Conservation (phyloP, 1,140 invertebrate genomes). For the Nasonia longicornis region DNA sequence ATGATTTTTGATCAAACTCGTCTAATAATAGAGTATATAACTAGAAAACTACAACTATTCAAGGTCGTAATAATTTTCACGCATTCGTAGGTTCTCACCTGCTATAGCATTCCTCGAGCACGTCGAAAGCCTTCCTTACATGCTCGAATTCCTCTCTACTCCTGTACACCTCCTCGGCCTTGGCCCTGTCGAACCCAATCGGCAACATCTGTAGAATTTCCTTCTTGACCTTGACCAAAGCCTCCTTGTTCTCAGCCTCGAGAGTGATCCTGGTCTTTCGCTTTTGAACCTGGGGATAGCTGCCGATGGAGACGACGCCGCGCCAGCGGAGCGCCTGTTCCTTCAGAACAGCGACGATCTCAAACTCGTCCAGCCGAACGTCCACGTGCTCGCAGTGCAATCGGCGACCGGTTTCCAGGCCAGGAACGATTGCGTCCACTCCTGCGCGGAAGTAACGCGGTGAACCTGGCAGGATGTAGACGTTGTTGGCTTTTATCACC, state of each 20-base stretch:
- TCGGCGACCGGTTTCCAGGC: conserved; percentile 41
- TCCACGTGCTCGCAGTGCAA: conserved; percentile 54
- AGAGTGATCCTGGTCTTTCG: conserved; percentile 67
- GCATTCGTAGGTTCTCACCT: conserved; percentile 51
- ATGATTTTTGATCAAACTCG: too few species aligned
- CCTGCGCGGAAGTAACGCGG: conserved; percentile 72
- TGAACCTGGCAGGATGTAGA: conserved; percentile 80
- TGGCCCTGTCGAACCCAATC: conserved; percentile 46
- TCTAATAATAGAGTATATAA: too few species aligned
- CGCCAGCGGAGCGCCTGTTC: conserved; percentile 70
- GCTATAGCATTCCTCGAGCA: conserved; percentile 60
- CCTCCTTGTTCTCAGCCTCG: conserved; percentile 59
- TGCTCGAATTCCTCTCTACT: conserved; percentile 46
- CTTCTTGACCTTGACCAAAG: conserved; percentile 57
- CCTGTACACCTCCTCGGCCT: conserved; percentile 46
- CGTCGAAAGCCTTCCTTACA: conserved; percentile 53
- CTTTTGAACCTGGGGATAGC: conserved; percentile 73
- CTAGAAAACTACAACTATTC: too few species aligned
- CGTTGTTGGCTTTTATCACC: conserved; percentile 76
- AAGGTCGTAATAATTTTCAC: too few species aligned
- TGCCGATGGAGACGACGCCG: conserved; percentile 74
- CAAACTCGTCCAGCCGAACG: conserved; percentile 72
- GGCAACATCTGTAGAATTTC: conserved; percentile 57
- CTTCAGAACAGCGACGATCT: conserved; percentile 68
- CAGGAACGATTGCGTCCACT: conserved; percentile 62